phyloP scores from a whole-genome alignment of 1,140 invertebrate genomes.

The Drosophila obscura region DNA sequence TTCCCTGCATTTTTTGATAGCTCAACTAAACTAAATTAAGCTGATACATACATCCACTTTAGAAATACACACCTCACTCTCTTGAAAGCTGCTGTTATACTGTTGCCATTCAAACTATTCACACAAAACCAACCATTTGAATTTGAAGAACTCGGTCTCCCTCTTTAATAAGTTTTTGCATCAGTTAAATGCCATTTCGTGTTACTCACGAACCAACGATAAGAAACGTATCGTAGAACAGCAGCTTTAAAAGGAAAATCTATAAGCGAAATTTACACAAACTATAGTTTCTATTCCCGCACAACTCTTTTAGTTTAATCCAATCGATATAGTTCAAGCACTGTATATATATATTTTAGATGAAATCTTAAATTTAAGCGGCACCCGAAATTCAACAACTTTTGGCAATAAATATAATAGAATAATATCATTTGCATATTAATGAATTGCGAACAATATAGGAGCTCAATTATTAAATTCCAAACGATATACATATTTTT shows the following conservation, averaged over 20 bases:
- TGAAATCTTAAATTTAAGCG: slow-evolving; percentile 38
- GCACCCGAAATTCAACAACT: slow-evolving; percentile 23
- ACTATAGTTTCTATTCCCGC: slow-evolving; percentile 19
- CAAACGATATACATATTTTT: neutral
- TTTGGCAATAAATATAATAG: slow-evolving; percentile 19
- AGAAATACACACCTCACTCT: neutral
- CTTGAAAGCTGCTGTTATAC: no score
- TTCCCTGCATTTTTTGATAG: slow-evolving; percentile 24
- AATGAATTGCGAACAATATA: slow-evolving; percentile 15
- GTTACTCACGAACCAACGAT: no score
- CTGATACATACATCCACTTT: slow-evolving; percentile 2
- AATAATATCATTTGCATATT: slow-evolving; percentile 37
- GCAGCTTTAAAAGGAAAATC: neutral
- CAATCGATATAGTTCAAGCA: slow-evolving; percentile 33
- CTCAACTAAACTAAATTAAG: slow-evolving; percentile 20
- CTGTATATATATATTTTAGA: slow-evolving; percentile 56
- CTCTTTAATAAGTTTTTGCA: no score
- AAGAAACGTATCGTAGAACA: no score
- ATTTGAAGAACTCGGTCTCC: no score
- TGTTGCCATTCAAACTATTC: no score
- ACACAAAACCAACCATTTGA: no score
- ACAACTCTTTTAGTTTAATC: slow-evolving; percentile 18
- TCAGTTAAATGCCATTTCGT: no score
- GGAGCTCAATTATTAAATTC: slow-evolving; percentile 33
- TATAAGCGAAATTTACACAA: neutral